phyloP scores from a whole-genome alignment of 2,113 vertebrate species.

The Thymallus thymallus region DNA sequence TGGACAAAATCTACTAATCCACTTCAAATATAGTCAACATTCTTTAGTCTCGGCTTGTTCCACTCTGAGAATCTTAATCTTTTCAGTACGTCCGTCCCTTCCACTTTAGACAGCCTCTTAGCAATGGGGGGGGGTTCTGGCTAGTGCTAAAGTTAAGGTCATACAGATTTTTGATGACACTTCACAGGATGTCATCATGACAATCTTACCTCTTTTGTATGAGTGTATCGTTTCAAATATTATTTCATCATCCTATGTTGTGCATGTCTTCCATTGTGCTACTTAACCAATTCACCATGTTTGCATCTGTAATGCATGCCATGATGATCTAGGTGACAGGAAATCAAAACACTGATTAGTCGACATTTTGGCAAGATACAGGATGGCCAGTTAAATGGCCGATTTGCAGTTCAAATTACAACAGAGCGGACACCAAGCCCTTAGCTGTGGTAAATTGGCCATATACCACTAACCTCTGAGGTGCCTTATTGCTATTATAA shows the following conservation, averaged over 20 bases:
- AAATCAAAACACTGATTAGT: not conserved
- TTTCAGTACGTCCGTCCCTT: conserved; percentile 72
- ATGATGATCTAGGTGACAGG: not conserved
- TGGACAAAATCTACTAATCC: too few species aligned
- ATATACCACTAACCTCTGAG: too few species aligned
- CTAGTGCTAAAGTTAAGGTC: not conserved
- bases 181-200: not conserved
- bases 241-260: too few species aligned
- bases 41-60: conserved; percentile 79
- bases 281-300: not conserved
- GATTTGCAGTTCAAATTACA: too few species aligned
- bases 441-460: too few species aligned
- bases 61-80: conserved; percentile 80
- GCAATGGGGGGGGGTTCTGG: conserved; percentile 46
- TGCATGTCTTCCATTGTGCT: not conserved
- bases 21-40: conserved; percentile 70
- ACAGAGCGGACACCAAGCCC: too few species aligned
- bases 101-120: conserved; percentile 67
- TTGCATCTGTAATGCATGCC: not conserved
- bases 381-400: not conserved
- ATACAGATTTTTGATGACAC: too few species aligned
- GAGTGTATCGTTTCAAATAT: conserved; percentile 35
- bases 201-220: conserved; percentile 73
- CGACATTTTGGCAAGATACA: not conserved
- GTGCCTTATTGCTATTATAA: too few species aligned